A percentile compares a stretch with the other conserved stretches of the same genome.
These are phyloP conservation scores for Ylistrum balloti DNA, from an alignment of 1,140 invertebrate species.

Conservation along the genomic window DNA sequence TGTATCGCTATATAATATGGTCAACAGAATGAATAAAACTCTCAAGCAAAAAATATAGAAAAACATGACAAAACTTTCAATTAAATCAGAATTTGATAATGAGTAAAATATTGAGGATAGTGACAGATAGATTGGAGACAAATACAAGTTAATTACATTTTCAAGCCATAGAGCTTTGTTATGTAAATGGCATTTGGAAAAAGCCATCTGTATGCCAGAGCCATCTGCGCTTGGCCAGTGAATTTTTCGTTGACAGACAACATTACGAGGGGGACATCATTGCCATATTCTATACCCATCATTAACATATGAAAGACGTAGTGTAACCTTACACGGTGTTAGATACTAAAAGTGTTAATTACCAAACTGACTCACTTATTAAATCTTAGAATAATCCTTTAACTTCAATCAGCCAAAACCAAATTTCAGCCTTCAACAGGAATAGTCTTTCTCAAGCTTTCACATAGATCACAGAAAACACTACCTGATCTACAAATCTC, in stretches of 20 bases:
- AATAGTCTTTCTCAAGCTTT: no score
- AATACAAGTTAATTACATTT: conserved; percentile 29
- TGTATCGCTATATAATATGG: not conserved
- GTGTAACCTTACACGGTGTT: conserved; percentile 9
- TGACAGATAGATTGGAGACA: conserved; percentile 33
- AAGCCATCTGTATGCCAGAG: not conserved
- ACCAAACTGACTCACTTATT: conserved; percentile 4
- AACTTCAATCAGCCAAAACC: not conserved
- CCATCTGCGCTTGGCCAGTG: conserved; percentile 30
- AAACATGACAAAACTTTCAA: not conserved
- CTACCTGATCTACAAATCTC: no score
- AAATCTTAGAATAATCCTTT: conserved; percentile 36
- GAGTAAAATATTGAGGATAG: conserved; percentile 20
- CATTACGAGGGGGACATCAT: conserved; percentile 21
- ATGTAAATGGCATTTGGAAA: not conserved
- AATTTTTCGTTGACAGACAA: conserved; percentile 21
- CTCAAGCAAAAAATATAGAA: not conserved
- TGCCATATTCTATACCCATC: conserved; percentile 2
- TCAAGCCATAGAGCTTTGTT: conserved; percentile 9
- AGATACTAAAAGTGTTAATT: conserved; percentile 29
- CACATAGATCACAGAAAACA: no score
- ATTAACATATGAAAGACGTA: not conserved
- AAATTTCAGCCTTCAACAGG: not conserved
- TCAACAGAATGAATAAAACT: not conserved
- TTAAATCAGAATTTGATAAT: conserved; percentile 29